Percentiles rank a stretch among this genome's conserved stretches.
Conservation (phyloP, 2,888 invertebrate genomes). For the Tridacna crocea region DNA sequence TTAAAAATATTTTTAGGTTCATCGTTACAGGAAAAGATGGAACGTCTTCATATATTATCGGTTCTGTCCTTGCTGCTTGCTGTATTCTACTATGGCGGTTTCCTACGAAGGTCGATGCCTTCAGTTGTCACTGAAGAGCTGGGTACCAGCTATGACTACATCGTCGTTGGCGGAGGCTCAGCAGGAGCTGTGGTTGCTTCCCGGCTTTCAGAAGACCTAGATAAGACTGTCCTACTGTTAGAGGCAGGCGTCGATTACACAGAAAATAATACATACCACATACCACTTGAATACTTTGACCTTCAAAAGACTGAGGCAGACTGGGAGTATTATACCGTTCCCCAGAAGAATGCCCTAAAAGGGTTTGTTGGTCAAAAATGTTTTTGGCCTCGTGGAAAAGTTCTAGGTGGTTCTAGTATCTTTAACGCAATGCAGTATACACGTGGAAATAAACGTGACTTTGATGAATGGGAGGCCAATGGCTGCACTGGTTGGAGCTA, state of each 20-base stretch:
- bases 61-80: background rate
- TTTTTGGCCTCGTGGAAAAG: constrained; percentile 55
- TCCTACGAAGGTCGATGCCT: constrained; percentile 10
- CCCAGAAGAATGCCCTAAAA: constrained; percentile 41
- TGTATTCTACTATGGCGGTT: constrained; percentile 18
- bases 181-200: constrained; percentile 55
- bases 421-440: constrained; percentile 56
- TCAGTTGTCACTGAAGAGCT: constrained; percentile 42
- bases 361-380: constrained; percentile 40
- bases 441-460: constrained; percentile 52
- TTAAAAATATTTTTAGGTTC: too few relatives aligned
- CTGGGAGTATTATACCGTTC: constrained; percentile 58
- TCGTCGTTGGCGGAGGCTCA: constrained; percentile 48
- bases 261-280: constrained; percentile 43
- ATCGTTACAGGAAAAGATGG: too few relatives aligned
- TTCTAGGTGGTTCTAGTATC: constrained; percentile 60
- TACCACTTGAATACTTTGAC: constrained; percentile 44
- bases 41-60: too few relatives aligned
- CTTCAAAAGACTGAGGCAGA: constrained; percentile 50
- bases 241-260: constrained; percentile 58
- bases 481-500: constrained; percentile 55
- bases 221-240: constrained; percentile 39
- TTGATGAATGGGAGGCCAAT: constrained; percentile 50
- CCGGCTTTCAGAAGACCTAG: constrained; percentile 51
- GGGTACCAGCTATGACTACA: constrained; percentile 50